Conservation (phyloP, 92 coral and sea anemone species). For the Meandrina meandrites region DNA sequence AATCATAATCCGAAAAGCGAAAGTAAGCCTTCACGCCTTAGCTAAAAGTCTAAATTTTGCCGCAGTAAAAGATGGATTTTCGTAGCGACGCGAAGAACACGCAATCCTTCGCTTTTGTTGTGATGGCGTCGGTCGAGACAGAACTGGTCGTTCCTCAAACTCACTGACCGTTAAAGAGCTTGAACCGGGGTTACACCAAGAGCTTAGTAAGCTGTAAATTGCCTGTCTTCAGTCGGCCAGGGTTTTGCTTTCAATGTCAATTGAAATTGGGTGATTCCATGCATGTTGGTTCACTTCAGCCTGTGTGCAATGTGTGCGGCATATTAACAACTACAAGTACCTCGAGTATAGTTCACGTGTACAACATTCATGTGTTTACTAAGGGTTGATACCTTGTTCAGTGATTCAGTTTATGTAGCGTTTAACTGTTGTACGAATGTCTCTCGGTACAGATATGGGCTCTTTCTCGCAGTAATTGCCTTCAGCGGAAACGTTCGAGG, state of each 20-base stretch:
- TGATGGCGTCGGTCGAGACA: constrained; percentile 1
- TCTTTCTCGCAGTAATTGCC: neutral
- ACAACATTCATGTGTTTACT: neutral
- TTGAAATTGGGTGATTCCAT: neutral
- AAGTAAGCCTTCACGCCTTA: neutral
- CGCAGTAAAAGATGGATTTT: neutral
- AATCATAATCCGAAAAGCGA: neutral
- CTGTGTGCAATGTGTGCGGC: neutral
- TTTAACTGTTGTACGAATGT: neutral
- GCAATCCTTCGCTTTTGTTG: neutral
- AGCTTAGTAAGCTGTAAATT: neutral
- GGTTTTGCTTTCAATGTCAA: neutral
- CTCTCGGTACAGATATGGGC: neutral
- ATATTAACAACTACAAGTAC: neutral
- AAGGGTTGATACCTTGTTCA: neutral
- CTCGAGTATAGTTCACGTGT: neutral
- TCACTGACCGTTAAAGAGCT: neutral
- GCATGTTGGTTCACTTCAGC: neutral
- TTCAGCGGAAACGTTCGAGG: neutral
- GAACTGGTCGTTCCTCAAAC: neutral
- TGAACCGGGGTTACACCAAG: neutral
- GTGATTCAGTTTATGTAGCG: neutral
- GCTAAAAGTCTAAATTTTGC: neutral
- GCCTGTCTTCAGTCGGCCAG: neutral
- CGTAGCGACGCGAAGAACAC: neutral